Evolutionary conservation across 2,797 vertebrate genomes (phyloP).

Genomic region (Characodon lateralis): DNA sequence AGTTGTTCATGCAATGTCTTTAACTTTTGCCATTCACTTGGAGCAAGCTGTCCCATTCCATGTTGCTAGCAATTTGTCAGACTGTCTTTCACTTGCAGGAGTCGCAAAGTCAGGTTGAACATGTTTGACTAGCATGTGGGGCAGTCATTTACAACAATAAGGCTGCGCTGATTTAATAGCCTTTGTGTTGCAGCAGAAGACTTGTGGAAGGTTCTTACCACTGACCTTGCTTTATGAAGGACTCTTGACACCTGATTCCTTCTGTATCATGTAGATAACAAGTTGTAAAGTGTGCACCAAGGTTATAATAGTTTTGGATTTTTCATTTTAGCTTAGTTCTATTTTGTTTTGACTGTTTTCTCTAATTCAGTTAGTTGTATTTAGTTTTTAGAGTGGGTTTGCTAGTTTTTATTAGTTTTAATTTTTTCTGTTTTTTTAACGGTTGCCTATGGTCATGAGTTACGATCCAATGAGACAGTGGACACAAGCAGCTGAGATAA

Average conservation of each 20-base stretch:
- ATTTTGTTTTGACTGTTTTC: too few relatives aligned
- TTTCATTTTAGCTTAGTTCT: too few relatives aligned
- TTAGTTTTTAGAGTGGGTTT: too few relatives aligned
- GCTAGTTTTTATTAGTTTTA: too few relatives aligned
- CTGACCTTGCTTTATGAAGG: constrained; percentile 9
- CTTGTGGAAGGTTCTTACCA: neutral
- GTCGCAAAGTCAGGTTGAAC: constrained; percentile 32
- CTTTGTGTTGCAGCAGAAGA: constrained; percentile 3
- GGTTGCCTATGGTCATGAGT: too few relatives aligned
- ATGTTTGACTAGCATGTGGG: constrained; percentile 1
- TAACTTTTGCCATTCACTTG: constrained; percentile 23
- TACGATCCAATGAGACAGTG: too few relatives aligned
- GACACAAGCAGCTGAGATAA: too few relatives aligned
- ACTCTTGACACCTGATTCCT: constrained; percentile 6
- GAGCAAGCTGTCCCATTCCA: constrained; percentile 41
- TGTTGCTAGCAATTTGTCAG: constrained; percentile 18
- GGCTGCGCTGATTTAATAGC: neutral
- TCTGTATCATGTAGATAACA: constrained; percentile 18
- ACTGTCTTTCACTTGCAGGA: constrained; percentile 47
- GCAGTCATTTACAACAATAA: neutral
- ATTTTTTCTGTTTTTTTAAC: too few relatives aligned
- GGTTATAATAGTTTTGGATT: too few relatives aligned
- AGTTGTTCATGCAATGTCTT: constrained; percentile 42
- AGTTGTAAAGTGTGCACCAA: constrained; percentile 12
- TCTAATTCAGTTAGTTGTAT: too few relatives aligned